Evolutionary conservation across 2,113 vertebrate genomes (phyloP).

Genomic region (Muscicapa adusta): DNA sequence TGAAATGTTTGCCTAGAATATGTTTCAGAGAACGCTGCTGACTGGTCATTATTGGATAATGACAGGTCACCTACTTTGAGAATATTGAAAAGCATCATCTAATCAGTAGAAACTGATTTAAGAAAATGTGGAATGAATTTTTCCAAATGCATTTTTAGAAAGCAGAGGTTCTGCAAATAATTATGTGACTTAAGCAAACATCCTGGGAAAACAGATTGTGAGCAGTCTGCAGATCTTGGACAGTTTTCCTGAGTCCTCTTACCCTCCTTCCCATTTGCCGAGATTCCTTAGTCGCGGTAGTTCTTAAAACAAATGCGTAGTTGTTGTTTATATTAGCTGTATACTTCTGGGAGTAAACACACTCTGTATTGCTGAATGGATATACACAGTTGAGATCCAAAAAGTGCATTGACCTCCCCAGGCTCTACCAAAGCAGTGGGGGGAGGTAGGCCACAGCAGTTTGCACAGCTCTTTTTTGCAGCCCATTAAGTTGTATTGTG

Average conservation of each 20-base stretch:
- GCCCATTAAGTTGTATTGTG: not conserved
- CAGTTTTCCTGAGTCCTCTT: not conserved
- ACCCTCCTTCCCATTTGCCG: not conserved
- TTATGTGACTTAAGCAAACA: not conserved
- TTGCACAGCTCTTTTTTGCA: not conserved
- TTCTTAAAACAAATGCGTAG: not conserved
- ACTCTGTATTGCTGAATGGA: not conserved
- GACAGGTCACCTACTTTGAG: not conserved
- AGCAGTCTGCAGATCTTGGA: not conserved
- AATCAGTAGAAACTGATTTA: not conserved
- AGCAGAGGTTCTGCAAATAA: slow-evolving; percentile 29
- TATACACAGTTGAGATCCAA: not conserved
- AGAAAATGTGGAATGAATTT: not conserved
- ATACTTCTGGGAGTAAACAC: not conserved
- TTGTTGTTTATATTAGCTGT: slow-evolving; percentile 1
- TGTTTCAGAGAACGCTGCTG: not conserved
- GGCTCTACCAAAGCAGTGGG: not conserved
- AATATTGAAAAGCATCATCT: not conserved
- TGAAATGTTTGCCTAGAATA: not conserved
- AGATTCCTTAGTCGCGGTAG: not conserved
- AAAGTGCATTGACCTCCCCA: not conserved
- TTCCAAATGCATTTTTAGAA: slow-evolving; percentile 3
- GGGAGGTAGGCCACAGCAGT: not conserved
- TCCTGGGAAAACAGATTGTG: not conserved
- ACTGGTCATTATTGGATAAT: not conserved